These are phyloP conservation scores for Chelonoidis abingdonii DNA, from an alignment of 2,113 vertebrate species.

Conservation along the genomic window DNA sequence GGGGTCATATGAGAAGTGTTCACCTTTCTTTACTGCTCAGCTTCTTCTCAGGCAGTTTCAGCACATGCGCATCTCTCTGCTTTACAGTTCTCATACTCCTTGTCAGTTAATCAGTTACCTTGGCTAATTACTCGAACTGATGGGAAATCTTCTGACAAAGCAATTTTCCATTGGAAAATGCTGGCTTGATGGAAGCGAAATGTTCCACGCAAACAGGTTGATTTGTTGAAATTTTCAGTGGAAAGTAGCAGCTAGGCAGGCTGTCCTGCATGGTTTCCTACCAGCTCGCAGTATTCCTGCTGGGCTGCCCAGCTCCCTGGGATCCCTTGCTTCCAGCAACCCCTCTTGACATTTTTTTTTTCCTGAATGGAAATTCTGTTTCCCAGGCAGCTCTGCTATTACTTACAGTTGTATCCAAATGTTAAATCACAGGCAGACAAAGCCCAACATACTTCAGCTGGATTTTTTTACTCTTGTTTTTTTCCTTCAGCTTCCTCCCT, in stretches of 20 bases:
- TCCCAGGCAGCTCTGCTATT: not conserved
- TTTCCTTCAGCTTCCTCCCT: not conserved
- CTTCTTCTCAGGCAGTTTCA: not conserved
- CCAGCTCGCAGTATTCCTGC: not conserved
- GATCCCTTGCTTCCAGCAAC: not conserved
- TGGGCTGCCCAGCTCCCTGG: not conserved
- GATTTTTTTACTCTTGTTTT: not conserved
- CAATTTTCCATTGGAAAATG: not conserved
- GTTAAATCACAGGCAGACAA: not conserved
- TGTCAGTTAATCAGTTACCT: not conserved
- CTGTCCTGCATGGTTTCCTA: not conserved
- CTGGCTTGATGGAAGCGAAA: not conserved
- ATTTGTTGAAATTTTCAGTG: not conserved
- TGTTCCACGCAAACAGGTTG: not conserved
- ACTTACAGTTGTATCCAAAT: not conserved
- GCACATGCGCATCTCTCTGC: not conserved
- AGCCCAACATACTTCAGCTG: not conserved
- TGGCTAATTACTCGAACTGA: not conserved
- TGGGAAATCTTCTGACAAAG: not conserved
- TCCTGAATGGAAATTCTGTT: not conserved
- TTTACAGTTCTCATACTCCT: not conserved
- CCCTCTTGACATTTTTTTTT: not conserved
- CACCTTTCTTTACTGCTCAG: not conserved
- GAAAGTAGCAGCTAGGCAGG: not conserved
- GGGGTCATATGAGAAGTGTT: rapidly evolving